phyloP scores from a whole-genome alignment of 2,113 vertebrate species.

The Corythaixoides concolor region DNA sequence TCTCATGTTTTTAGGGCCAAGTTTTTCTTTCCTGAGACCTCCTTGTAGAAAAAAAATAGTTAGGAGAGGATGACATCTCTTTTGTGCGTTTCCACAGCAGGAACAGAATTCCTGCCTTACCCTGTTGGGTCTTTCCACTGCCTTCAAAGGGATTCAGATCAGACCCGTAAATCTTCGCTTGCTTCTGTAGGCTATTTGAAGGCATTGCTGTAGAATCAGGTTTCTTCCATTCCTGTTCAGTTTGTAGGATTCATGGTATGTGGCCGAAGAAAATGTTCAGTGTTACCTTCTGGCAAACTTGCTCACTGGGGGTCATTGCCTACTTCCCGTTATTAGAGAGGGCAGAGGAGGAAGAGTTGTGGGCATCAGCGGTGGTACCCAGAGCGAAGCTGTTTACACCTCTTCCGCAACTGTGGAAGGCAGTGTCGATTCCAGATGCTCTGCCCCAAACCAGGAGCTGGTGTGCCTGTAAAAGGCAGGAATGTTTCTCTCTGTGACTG shows the following conservation, averaged over 20 bases:
- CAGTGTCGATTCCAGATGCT: rapidly evolving
- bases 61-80: not conserved
- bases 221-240: not conserved
- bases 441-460: not conserved
- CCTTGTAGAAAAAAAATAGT: not conserved
- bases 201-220: not conserved
- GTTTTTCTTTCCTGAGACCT: not conserved
- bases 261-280: not conserved
- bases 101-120: conserved; percentile 20
- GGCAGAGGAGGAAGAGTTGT: not conserved
- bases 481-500: not conserved
- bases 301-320: not conserved
- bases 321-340: not conserved
- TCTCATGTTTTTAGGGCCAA: not conserved
- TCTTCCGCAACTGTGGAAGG: not conserved
- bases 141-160: conserved; percentile 8
- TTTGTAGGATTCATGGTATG: not conserved
- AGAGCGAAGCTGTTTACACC: not conserved
- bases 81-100: not conserved
- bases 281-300: not conserved
- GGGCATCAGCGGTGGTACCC: not conserved
- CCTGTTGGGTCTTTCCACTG: not conserved
- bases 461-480: not conserved
- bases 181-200: not conserved
- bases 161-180: conserved; percentile 15